These are phyloP conservation scores for Nymphalis c-album DNA, from an alignment of 2,888 invertebrate genomes.

Conservation along the genomic window DNA sequence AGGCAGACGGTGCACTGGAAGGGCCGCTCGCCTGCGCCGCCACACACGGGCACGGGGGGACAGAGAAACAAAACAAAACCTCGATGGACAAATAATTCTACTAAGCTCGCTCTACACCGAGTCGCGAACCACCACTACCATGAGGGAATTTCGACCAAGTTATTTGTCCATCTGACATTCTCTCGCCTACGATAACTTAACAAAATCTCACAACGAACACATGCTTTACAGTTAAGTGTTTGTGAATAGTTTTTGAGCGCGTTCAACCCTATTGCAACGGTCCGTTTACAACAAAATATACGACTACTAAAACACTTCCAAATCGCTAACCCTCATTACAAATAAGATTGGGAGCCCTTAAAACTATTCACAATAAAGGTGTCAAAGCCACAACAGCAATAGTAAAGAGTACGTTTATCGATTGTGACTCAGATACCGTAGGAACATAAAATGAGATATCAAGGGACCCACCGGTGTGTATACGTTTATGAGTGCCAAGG, in stretches of 20 bases:
- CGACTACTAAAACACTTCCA: conserved; percentile 51
- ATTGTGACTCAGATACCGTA: conserved; percentile 77
- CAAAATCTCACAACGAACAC: conserved; percentile 78
- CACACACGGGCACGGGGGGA: conserved; percentile 64
- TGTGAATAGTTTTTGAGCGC: conserved; percentile 83
- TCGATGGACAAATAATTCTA: conserved; percentile 79
- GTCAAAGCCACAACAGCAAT: conserved; percentile 72
- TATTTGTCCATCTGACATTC: conserved; percentile 79
- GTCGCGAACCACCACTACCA: conserved; percentile 54
- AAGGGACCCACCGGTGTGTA: conserved; percentile 86
- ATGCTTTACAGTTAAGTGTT: conserved; percentile 75
- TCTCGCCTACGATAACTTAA: conserved; percentile 70
- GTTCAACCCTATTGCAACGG: conserved; percentile 58
- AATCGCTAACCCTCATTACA: conserved; percentile 55
- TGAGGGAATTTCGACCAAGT: conserved; percentile 69
- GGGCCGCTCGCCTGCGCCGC: conserved; percentile 82
- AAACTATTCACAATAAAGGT: conserved; percentile 80
- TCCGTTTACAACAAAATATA: conserved; percentile 14
- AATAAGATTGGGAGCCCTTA: conserved; percentile 69
- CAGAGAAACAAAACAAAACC: conserved; percentile 82
- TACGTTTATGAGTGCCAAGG: conserved; percentile 90
- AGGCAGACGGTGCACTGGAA: conserved; percentile 84
- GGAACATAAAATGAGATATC: conserved; percentile 71
- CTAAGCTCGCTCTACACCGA: conserved; percentile 42
- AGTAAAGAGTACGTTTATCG: conserved; percentile 45